Conservation (phyloP, 2,797 vertebrate species). For the Morus bassanus region DNA sequence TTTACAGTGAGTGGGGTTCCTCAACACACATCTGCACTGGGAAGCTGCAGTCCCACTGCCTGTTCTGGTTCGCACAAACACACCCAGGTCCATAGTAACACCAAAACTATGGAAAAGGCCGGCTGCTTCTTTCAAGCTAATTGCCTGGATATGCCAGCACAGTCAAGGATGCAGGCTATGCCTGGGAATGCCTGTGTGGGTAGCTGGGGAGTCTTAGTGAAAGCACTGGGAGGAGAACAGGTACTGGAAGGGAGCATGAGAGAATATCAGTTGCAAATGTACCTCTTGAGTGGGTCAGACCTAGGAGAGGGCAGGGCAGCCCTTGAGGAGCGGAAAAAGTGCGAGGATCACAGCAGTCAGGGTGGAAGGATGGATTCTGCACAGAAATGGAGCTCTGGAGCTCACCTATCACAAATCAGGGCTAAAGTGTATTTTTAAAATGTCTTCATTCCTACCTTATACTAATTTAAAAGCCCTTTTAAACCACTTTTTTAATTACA, state of each 20-base stretch:
- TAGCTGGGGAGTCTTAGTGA: background rate
- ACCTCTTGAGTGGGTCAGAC: background rate
- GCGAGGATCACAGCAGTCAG: fast-evolving
- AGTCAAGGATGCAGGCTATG: background rate
- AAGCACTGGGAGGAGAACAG: background rate
- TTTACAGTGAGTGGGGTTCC: background rate
- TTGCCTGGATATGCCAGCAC: background rate
- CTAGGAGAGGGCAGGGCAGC: background rate
- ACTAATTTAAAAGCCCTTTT: background rate
- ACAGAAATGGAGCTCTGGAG: background rate
- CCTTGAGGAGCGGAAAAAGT: background rate
- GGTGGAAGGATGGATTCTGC: background rate
- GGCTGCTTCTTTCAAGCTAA: background rate
- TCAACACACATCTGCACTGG: fast-evolving
- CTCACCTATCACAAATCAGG: background rate
- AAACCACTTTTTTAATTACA: background rate
- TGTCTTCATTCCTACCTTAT: background rate
- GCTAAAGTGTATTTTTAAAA: background rate
- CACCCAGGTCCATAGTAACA: too few species aligned
- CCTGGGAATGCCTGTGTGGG: background rate
- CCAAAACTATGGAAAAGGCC: background rate
- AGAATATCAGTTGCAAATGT: background rate
- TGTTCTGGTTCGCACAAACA: background rate
- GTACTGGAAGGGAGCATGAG: background rate
- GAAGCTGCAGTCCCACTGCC: background rate